phyloP scores from a whole-genome alignment of 2,113 vertebrate species.

The Eurystomus gularis region DNA sequence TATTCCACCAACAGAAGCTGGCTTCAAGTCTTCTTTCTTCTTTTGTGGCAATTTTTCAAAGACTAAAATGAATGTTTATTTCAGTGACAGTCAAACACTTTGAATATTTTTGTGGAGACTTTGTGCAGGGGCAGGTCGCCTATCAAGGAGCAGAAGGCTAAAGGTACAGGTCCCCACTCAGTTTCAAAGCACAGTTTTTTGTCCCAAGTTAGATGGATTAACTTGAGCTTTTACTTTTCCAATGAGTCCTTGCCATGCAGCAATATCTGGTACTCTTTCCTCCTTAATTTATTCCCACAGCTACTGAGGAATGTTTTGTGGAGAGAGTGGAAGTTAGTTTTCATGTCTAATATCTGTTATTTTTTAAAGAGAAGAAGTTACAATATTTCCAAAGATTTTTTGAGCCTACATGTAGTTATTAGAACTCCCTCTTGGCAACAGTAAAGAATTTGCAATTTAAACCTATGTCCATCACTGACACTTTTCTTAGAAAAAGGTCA shows the following conservation, averaged over 20 bases:
- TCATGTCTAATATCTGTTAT: not conserved
- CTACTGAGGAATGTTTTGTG: not conserved
- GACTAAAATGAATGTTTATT: not conserved
- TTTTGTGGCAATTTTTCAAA: not conserved
- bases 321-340: not conserved
- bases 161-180: not conserved
- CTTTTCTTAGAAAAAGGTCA: not conserved
- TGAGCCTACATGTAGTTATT: not conserved
- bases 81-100: not conserved
- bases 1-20: not conserved
- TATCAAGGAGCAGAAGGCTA: not conserved
- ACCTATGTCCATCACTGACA: not conserved
- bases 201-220: not conserved
- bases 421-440: not conserved
- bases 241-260: not conserved
- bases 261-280: not conserved
- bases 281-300: not conserved
- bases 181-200: not conserved
- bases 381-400: not conserved
- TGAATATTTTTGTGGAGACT: not conserved
- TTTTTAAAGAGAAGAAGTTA: not conserved
- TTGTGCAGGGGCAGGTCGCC: not conserved
- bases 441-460: not conserved
- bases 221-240: not conserved
- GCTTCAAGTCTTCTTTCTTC: not conserved